phyloP scores from a whole-genome alignment of 2,888 invertebrate genomes.

The Diplolepis rosae region DNA sequence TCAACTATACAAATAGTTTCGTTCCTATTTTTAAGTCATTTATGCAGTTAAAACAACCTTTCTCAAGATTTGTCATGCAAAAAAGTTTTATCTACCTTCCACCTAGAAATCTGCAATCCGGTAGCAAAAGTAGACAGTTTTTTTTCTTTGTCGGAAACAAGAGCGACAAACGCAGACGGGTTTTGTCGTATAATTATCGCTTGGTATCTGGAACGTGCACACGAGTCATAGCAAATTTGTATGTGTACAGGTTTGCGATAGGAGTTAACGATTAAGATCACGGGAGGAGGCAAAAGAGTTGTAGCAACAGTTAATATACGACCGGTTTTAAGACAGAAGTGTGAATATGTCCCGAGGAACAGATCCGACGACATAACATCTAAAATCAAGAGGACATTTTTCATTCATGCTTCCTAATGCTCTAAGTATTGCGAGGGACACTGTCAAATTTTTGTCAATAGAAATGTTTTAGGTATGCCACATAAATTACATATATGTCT shows the following conservation, averaged over 20 bases:
- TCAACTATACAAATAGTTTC: neutral
- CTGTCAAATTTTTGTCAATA: no score
- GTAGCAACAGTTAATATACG: conserved; percentile 9
- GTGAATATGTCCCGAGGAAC: no score
- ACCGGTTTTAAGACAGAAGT: neutral
- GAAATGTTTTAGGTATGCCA: no score
- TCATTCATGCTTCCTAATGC: no score
- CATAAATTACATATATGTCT: no score
- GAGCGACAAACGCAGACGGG: conserved; percentile 29
- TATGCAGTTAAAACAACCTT: neutral
- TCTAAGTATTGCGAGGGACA: no score
- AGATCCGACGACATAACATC: no score
- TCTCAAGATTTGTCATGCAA: neutral
- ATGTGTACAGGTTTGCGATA: conserved; percentile 46
- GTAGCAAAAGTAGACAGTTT: neutral
- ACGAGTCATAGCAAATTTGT: conserved; percentile 47
- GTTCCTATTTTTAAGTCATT: neutral
- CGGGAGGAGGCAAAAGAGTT: conserved; percentile 20
- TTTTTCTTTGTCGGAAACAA: conserved; percentile 11
- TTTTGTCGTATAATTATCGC: conserved; percentile 34
- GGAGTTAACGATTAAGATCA: conserved; percentile 39
- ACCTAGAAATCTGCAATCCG: neutral
- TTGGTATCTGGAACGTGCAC: conserved; percentile 47
- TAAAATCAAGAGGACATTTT: no score
- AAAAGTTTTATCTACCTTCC: neutral